Evolutionary conservation across 1,140 invertebrate species (phyloP).

Genomic region (Drosophila azteca): DNA sequence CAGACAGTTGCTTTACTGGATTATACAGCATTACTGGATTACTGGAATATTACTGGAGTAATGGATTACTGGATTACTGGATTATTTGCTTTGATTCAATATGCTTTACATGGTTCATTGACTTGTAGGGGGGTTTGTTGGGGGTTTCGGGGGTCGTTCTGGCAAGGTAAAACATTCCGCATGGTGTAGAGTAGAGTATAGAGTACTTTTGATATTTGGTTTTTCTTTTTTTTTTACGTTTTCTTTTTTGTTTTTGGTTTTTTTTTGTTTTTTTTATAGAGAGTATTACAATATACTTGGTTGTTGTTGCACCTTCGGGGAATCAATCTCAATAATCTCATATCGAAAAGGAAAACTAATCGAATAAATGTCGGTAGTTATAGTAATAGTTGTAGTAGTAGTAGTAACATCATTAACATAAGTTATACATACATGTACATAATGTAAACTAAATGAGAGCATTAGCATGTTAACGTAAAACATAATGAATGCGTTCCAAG

Average conservation of each 20-base stretch:
- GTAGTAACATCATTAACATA: slow-evolving; percentile 59
- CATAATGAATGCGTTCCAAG: slow-evolving; percentile 58
- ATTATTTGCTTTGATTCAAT: slow-evolving; percentile 72
- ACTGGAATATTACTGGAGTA: slow-evolving; percentile 25
- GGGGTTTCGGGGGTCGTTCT: background rate
- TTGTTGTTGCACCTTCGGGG: slow-evolving; percentile 38
- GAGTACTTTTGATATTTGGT: slow-evolving; percentile 35
- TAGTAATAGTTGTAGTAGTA: slow-evolving; percentile 34
- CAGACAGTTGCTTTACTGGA: slow-evolving; percentile 57
- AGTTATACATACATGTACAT: slow-evolving; percentile 57
- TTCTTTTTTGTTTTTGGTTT: slow-evolving; percentile 8
- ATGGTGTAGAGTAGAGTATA: slow-evolving; percentile 46
- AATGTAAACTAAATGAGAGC: slow-evolving; percentile 54
- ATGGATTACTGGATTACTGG: slow-evolving; percentile 25
- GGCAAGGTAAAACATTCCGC: slow-evolving; percentile 57
- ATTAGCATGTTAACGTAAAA: slow-evolving; percentile 61
- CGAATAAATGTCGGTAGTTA: slow-evolving; percentile 49
- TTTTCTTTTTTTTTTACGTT: slow-evolving; percentile 23
- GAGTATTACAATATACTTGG: slow-evolving; percentile 50
- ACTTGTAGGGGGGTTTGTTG: slow-evolving; percentile 13
- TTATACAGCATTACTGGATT: slow-evolving; percentile 57
- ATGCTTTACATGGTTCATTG: slow-evolving; percentile 62
- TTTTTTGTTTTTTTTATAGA: slow-evolving; percentile 17
- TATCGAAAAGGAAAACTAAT: slow-evolving; percentile 55
- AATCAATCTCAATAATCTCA: slow-evolving; percentile 56